phyloP scores from a whole-genome alignment of 2,888 invertebrate genomes.

The Tinea pellionella region DNA sequence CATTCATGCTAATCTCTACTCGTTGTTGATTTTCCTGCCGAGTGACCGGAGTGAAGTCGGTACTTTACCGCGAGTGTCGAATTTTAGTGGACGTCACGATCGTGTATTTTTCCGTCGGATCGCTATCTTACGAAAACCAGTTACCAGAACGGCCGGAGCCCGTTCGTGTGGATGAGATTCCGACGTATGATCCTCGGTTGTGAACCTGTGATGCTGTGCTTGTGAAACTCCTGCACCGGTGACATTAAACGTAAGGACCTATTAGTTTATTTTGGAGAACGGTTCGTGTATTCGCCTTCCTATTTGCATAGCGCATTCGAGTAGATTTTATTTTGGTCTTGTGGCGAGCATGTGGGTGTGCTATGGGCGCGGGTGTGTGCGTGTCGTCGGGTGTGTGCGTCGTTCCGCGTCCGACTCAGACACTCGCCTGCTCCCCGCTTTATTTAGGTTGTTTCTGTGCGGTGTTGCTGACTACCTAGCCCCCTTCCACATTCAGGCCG shows the following conservation, averaged over 20 bases:
- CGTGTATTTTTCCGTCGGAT: slow-evolving; percentile 57
- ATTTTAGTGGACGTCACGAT: slow-evolving; percentile 52
- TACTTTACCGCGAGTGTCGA: slow-evolving; percentile 57
- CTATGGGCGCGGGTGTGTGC: slow-evolving; percentile 33
- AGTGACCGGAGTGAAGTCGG: slow-evolving; percentile 50
- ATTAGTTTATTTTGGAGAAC: slow-evolving; percentile 43
- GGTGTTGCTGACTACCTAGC: slow-evolving; percentile 17
- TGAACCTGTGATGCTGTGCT: slow-evolving; percentile 65
- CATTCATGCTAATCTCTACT: slow-evolving; percentile 61
- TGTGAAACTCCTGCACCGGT: slow-evolving; percentile 65
- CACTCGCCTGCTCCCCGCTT: slow-evolving; percentile 44
- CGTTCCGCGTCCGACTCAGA: slow-evolving; percentile 43
- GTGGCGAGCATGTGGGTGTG: slow-evolving; percentile 49
- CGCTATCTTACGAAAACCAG: slow-evolving; percentile 40
- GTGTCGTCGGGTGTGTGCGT: slow-evolving; percentile 34
- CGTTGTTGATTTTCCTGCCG: slow-evolving; percentile 54
- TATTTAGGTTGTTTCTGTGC: slow-evolving; percentile 25
- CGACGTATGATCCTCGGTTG: slow-evolving; percentile 41
- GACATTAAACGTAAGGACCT: slow-evolving; percentile 68
- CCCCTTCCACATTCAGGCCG: slow-evolving; percentile 10
- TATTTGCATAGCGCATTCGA: slow-evolving; percentile 68
- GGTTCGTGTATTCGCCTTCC: slow-evolving; percentile 56
- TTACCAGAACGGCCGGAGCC: background rate
- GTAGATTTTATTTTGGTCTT: slow-evolving; percentile 69
- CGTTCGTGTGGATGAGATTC: slow-evolving; percentile 17